Evolutionary conservation across 2,888 invertebrate species (phyloP).

Genomic region (Synergus laeviventris): DNA sequence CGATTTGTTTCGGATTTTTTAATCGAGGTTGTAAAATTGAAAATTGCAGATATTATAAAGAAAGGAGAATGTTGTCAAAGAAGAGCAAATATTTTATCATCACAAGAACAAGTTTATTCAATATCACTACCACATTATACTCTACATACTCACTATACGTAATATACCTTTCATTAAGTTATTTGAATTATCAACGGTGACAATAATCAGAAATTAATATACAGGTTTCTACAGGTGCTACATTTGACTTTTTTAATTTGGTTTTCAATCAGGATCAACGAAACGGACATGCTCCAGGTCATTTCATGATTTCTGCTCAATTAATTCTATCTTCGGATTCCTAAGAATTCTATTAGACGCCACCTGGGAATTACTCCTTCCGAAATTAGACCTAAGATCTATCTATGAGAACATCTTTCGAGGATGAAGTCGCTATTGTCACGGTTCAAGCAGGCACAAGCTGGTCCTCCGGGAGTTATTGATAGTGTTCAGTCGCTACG

Average conservation of each 20-base stretch:
- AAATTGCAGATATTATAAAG: too few species aligned
- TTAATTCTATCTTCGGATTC: neutral
- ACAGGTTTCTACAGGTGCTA: slow-evolving; percentile 69
- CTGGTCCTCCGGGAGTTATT: slow-evolving; percentile 52
- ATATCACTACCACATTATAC: slow-evolving; percentile 70
- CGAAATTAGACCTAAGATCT: slow-evolving; percentile 42
- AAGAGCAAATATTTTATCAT: slow-evolving; percentile 42
- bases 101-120: slow-evolving; percentile 74
- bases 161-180: slow-evolving; percentile 68
- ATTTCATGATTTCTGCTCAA: slow-evolving; percentile 22
- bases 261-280: slow-evolving; percentile 55
- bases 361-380: slow-evolving; percentile 23
- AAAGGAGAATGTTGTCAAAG: neutral
- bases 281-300: slow-evolving; percentile 46
- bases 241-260: slow-evolving; percentile 60
- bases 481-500: slow-evolving; percentile 34
- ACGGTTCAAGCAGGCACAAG: slow-evolving; percentile 57
- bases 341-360: slow-evolving; percentile 31
- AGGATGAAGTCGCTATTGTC: slow-evolving; percentile 56
- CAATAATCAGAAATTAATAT: slow-evolving; percentile 68
- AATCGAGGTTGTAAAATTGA: too few species aligned
- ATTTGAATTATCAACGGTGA: slow-evolving; percentile 67
- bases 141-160: slow-evolving; percentile 68
- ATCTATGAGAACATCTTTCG: slow-evolving; percentile 47
- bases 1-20: too few species aligned